Evolutionary conservation across 1,140 invertebrate genomes (phyloP), one percentile per base, ranked within the genome.

Genomic region (Antheraea mylitta): DNA sequence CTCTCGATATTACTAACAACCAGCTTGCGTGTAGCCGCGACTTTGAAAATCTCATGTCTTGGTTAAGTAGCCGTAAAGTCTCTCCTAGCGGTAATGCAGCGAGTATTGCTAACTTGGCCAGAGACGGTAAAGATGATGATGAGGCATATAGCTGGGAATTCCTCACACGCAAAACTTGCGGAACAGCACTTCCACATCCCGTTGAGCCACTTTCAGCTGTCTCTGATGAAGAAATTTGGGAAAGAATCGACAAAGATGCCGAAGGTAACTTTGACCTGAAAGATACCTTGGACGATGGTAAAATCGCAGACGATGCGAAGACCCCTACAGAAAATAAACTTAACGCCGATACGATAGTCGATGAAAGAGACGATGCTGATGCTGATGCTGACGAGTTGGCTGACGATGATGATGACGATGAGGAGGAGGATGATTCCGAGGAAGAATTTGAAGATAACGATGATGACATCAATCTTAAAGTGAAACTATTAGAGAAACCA

Each of bases 1-100:
- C 93, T 10, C 79, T 96, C 1, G 95, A 96, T 70, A 83, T 96
- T 1, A 90, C 90, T 36, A 86, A 93, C 36, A 96, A 96, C 87
- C 94, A 94, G 4, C 80, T 96, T 3, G 86, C 93, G 38, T 96
- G 96, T 78, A 93, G 94, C 67, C 86, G 88, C 30, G 92, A 93
- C 30, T 93, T 95, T 78, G 92, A 94, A 78, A 88, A 93, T 60
- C 87, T 95, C 11, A 94, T 95, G 78, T 88, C 87, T 60, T 95
- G 94, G 86, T 87, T 95, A 6, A 93, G 92, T 58, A 85, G 91
- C 18, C 87, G 90, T 10, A 85, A 89, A 78, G 88, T 94, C n/a
- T 90, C 89, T 18, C 88, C 92, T 8, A 87, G 86, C 30, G 85
- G 82, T 37, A 88, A 89, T 30, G 76, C 90, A 66, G 82, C 84